A percentile compares a stretch with the other conserved stretches of the same genome.
Evolutionary conservation across 2,888 invertebrate species (phyloP).

Genomic region (Pediacus dermestoides): DNA sequence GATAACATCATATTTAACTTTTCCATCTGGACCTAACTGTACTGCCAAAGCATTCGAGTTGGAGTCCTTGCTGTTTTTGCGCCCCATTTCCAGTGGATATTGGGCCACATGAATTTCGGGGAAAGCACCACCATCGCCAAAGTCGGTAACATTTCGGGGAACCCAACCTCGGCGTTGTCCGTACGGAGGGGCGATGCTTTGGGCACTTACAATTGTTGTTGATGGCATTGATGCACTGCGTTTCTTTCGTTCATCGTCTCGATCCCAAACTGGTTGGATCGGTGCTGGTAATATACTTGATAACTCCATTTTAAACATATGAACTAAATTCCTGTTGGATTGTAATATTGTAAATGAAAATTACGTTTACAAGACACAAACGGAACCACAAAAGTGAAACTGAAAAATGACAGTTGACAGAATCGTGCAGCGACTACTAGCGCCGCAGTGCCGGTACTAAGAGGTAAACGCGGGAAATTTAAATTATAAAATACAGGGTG

Average conservation of each 20-base stretch:
- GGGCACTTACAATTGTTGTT: constrained; percentile 68
- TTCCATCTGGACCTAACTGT: constrained; percentile 89
- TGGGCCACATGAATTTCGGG: constrained; percentile 97
- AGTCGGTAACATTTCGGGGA: constrained; percentile 75
- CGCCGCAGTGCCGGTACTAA: no score
- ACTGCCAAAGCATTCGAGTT: constrained; percentile 88
- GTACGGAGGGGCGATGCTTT: constrained; percentile 86
- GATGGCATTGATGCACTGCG: constrained; percentile 47
- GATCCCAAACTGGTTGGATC: constrained; percentile 81
- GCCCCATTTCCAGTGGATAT: constrained; percentile 91
- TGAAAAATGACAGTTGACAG: no score
- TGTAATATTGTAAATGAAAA: no score
- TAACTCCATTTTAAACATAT: constrained; percentile 26
- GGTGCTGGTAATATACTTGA: constrained; percentile 82
- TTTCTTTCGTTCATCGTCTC: constrained; percentile 75
- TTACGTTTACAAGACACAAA: no score
- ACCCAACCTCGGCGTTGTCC: constrained; percentile 93
- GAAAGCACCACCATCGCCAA: constrained; percentile 94
- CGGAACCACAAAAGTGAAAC: no score
- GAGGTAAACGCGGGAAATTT: no score
- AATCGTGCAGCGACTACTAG: no score
- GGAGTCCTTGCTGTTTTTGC: constrained; percentile 70
- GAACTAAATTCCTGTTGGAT: no score
- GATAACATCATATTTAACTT: constrained; percentile 93
- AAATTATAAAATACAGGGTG: no score